Evolutionary conservation across 2,888 invertebrate species (phyloP).

Genomic region (Gryllus longicercus): DNA sequence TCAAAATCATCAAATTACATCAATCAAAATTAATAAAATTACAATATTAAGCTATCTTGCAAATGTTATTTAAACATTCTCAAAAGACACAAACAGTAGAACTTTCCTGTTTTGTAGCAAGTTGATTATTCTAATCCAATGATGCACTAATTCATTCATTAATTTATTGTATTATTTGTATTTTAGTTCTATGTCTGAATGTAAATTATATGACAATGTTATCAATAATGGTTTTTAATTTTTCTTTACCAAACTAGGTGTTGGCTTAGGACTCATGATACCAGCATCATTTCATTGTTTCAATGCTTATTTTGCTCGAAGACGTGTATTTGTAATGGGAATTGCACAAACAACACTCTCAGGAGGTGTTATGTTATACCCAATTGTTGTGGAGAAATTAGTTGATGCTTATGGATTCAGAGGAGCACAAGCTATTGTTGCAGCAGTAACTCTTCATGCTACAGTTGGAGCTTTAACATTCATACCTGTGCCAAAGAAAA

Average conservation of each 20-base stretch:
- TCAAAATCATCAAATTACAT: too few relatives aligned
- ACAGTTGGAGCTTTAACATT: conserved; percentile 59
- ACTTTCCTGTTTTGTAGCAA: too few relatives aligned
- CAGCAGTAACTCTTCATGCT: conserved; percentile 64
- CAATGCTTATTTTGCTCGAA: conserved; percentile 69
- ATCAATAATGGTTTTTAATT: background rate
- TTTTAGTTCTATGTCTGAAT: background rate
- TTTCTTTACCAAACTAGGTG: conserved; percentile 51
- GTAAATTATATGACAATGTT: background rate
- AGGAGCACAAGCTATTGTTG: conserved; percentile 64
- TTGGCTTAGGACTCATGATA: conserved; percentile 69
- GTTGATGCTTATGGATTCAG: conserved; percentile 64
- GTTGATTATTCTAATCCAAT: too few relatives aligned
- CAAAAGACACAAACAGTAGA: too few relatives aligned
- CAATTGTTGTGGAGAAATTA: conserved; percentile 60
- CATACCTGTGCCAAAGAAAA: conserved; percentile 48
- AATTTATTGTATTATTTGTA: too few relatives aligned
- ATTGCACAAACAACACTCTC: conserved; percentile 69
- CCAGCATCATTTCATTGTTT: conserved; percentile 70
- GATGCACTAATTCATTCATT: too few relatives aligned
- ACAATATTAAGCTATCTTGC: too few relatives aligned
- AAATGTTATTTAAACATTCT: too few relatives aligned
- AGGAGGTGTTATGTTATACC: conserved; percentile 64
- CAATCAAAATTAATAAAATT: too few relatives aligned
- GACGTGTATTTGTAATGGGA: conserved; percentile 69